A percentile compares a stretch with the other conserved stretches of the same genome.
Conservation (phyloP, 2,797 vertebrate species). For the Enteromius viviparus region DNA sequence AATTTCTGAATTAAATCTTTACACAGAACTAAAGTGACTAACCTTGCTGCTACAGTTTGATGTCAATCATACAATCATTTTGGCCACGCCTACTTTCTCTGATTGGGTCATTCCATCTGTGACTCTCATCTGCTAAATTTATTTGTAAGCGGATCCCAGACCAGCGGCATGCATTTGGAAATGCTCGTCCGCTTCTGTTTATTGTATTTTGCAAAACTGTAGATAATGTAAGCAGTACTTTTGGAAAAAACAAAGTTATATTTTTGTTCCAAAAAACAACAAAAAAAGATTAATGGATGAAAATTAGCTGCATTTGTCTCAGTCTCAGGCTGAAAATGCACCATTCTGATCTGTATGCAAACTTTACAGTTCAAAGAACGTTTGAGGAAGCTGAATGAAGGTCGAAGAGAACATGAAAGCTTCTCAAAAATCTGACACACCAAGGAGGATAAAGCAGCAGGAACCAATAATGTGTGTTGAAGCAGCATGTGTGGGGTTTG, state of each 20-base stretch:
- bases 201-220: slow-evolving; percentile 62
- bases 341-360: slow-evolving; percentile 19
- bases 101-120: slow-evolving; percentile 25
- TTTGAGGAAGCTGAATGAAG: slow-evolving; percentile 1
- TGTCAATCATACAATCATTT: slow-evolving; percentile 41
- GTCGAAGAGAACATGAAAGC: slow-evolving; percentile 11
- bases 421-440: background rate
- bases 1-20: background rate
- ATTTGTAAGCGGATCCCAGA: slow-evolving; percentile 29
- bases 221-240: slow-evolving; percentile 66
- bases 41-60: slow-evolving; percentile 37
- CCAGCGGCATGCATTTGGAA: slow-evolving; percentile 59
- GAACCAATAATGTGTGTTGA: slow-evolving; percentile 21
- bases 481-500: slow-evolving; percentile 31
- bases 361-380: slow-evolving; percentile 26
- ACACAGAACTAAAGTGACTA: slow-evolving; percentile 7
- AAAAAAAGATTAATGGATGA: slow-evolving; percentile 43
- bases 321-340: slow-evolving; percentile 35
- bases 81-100: background rate
- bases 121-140: slow-evolving; percentile 13
- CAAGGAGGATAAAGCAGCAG: background rate
- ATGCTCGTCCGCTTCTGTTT: slow-evolving; percentile 54
- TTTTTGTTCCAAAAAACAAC: slow-evolving; percentile 64
- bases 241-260: slow-evolving; percentile 60
- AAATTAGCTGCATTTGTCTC: slow-evolving; percentile 47